A percentile compares a stretch with the other conserved stretches of the same genome.
phyloP scores from a whole-genome alignment of 2,797 vertebrate species.

The Fundulus diaphanus region DNA sequence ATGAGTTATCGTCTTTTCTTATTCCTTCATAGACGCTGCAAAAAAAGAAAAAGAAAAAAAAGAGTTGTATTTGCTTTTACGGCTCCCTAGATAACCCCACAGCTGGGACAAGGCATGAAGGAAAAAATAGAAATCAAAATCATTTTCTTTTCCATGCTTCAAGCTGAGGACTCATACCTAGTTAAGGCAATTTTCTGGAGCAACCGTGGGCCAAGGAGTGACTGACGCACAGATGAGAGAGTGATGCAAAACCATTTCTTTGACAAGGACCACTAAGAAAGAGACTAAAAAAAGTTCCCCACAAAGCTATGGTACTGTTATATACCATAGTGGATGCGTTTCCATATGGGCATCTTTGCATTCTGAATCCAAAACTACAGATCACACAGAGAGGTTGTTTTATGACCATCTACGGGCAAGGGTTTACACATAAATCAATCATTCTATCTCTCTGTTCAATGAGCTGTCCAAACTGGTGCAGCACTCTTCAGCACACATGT shows the following conservation, averaged over 20 bases:
- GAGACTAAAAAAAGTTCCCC: slow-evolving; percentile 68
- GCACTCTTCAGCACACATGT: background rate
- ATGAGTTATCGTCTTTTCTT: background rate
- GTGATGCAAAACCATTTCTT: slow-evolving; percentile 76
- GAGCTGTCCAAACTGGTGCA: slow-evolving; percentile 18
- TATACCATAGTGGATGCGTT: slow-evolving; percentile 30
- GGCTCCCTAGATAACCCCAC: background rate
- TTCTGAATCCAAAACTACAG: slow-evolving; percentile 45
- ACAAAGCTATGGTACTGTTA: slow-evolving; percentile 55
- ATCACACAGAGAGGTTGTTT: slow-evolving; percentile 53
- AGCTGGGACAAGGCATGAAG: background rate
- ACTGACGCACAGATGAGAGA: slow-evolving; percentile 71
- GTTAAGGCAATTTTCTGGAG: slow-evolving; percentile 69
- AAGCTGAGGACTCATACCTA: slow-evolving; percentile 54
- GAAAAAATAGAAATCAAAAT: slow-evolving; percentile 4
- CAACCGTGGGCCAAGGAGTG: slow-evolving; percentile 55
- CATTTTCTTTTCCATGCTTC: slow-evolving; percentile 35
- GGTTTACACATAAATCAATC: slow-evolving; percentile 72
- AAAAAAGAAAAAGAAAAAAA: background rate
- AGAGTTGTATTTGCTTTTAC: slow-evolving; percentile 31
- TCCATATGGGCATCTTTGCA: slow-evolving; percentile 54
- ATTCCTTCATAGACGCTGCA: background rate
- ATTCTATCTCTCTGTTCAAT: slow-evolving; percentile 50
- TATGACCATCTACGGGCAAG: slow-evolving; percentile 46
- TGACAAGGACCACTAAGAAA: slow-evolving; percentile 72